phyloP scores from a whole-genome alignment of 2,888 invertebrate species.

The Leptinotarsa tumamoca region DNA sequence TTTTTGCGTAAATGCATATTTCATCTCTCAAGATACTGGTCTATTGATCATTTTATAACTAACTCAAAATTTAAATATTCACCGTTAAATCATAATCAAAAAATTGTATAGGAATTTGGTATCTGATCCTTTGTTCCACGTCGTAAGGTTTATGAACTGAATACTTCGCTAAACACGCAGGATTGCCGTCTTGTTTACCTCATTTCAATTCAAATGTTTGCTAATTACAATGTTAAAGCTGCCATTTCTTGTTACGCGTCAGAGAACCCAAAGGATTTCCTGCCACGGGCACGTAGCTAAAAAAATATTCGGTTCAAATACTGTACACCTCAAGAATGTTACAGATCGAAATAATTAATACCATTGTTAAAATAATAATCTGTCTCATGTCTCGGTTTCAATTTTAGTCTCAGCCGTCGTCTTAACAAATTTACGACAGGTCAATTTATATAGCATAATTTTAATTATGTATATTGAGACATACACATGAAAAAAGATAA shows the following conservation, averaged over 20 bases:
- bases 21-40: no score
- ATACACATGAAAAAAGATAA: no score
- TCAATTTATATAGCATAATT: no score
- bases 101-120: background rate
- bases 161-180: slow-evolving; percentile 3
- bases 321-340: background rate
- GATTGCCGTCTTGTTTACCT: slow-evolving; percentile 7
- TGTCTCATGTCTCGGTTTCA: no score
- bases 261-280: slow-evolving; percentile 15
- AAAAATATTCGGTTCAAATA: background rate
- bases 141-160: slow-evolving; percentile 11
- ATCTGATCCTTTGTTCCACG: slow-evolving; percentile 8
- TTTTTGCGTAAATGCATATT: no score
- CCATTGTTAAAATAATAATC: no score
- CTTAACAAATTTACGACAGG: no score
- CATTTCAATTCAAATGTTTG: slow-evolving; percentile 19
- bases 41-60: background rate
- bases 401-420: no score
- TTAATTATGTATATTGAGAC: no score
- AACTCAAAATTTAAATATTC: background rate
- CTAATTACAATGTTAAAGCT: slow-evolving; percentile 7
- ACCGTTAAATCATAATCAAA: background rate
- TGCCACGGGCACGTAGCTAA: background rate
- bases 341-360: background rate
- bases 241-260: slow-evolving; percentile 20